Conservation (phyloP, 2,113 vertebrate genomes). For the Microtus pennsylvanicus region DNA sequence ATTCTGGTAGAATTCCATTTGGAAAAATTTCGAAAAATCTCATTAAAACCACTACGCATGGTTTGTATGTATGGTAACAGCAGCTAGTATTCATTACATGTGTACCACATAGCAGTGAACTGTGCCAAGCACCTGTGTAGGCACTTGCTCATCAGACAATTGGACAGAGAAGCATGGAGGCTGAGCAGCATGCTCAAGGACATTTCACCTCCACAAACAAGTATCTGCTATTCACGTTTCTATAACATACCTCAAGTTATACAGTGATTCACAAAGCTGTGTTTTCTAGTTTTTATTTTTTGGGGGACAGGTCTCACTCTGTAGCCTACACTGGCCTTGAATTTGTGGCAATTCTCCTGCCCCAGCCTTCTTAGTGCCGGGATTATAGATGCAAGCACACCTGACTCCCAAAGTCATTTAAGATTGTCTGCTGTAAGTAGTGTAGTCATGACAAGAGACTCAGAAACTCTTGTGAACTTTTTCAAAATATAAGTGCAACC, state of each 20-base stretch:
- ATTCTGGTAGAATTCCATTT: constrained; percentile 67
- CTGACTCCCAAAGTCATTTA: constrained; percentile 50
- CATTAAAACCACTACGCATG: not conserved
- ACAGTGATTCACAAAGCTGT: constrained; percentile 32
- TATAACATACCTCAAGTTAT: not conserved
- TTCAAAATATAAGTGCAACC: constrained; percentile 52
- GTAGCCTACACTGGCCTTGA: not conserved
- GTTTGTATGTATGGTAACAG: not conserved
- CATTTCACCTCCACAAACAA: constrained; percentile 6
- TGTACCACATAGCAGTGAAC: constrained; percentile 49
- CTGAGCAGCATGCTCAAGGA: not conserved
- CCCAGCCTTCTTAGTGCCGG: not conserved
- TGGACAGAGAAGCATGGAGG: not conserved
- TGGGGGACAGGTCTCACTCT: not conserved
- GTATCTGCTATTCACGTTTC: not conserved
- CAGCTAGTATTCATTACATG: constrained; percentile 1
- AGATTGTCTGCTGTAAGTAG: constrained; percentile 12
- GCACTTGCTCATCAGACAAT: not conserved
- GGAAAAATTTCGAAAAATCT: constrained; percentile 47
- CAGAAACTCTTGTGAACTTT: constrained; percentile 18
- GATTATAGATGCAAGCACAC: not conserved
- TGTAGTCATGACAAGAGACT: constrained; percentile 18
- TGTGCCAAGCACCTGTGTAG: constrained; percentile 27
- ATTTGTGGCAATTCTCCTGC: not conserved
- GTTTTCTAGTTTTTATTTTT: not conserved